phyloP scores from a whole-genome alignment of 2,888 invertebrate genomes.

The Erannis defoliaria region DNA sequence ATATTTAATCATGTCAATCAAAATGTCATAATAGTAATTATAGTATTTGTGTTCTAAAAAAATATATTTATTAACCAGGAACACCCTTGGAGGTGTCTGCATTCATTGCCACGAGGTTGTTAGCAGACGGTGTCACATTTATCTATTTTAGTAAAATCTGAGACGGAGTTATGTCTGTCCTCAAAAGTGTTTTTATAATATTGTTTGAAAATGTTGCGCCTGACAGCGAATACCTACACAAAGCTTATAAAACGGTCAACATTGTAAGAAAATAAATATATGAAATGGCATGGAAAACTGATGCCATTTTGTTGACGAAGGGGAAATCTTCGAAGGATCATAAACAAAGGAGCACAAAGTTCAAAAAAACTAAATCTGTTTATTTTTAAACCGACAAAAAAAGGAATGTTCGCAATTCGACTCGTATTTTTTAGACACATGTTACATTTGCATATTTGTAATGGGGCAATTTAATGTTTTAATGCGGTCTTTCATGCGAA shows the following conservation, averaged over 20 bases:
- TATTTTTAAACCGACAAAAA: neutral
- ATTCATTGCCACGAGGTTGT: constrained; percentile 6
- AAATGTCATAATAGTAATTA: constrained; percentile 1
- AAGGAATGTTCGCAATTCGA: too few relatives aligned
- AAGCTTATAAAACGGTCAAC: neutral
- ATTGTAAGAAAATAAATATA: neutral
- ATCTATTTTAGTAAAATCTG: neutral
- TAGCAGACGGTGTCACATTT: constrained; percentile 1
- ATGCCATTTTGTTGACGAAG: too few relatives aligned
- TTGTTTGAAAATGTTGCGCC: neutral
- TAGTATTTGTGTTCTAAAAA: neutral
- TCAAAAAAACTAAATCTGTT: too few relatives aligned
- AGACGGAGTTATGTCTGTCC: constrained; percentile 2
- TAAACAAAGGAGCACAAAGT: too few relatives aligned
- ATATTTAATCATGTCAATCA: constrained; percentile 14
- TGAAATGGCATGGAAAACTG: too few relatives aligned
- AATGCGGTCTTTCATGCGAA: too few relatives aligned
- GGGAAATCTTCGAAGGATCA: too few relatives aligned
- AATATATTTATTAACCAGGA: neutral
- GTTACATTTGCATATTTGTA: too few relatives aligned
- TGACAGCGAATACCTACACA: neutral
- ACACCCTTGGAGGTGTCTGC: constrained; percentile 1
- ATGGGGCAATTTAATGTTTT: too few relatives aligned
- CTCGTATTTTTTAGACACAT: too few relatives aligned
- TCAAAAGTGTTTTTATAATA: neutral